phyloP scores from a whole-genome alignment of 2,888 invertebrate genomes.

The Argyresthia goedartella region DNA sequence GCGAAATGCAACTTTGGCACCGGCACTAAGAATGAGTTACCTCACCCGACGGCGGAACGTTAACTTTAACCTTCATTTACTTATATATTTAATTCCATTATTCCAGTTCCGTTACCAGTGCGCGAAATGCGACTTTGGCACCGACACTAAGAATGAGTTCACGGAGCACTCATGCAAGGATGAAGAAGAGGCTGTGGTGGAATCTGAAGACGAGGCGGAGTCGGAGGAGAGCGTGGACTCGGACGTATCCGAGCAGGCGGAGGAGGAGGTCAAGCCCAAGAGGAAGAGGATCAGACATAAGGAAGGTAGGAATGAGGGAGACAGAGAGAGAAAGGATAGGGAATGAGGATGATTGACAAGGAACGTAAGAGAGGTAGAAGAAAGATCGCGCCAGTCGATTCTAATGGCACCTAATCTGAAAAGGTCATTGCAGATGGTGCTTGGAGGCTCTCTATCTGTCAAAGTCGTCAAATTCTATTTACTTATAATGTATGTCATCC shows the following conservation, averaged over 20 bases:
- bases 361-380: too few relatives aligned
- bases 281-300: slow-evolving; percentile 12
- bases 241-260: slow-evolving; percentile 29
- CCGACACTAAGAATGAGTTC: slow-evolving; percentile 17
- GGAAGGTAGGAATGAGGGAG: too few relatives aligned
- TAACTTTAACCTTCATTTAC: too few relatives aligned
- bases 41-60: too few relatives aligned
- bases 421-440: too few relatives aligned
- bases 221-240: slow-evolving; percentile 25
- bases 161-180: slow-evolving; percentile 17
- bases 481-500: too few relatives aligned
- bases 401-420: too few relatives aligned
- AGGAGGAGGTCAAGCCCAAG: slow-evolving; percentile 8
- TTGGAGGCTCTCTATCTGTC: too few relatives aligned
- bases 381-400: too few relatives aligned
- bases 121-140: slow-evolving; percentile 19
- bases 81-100: neutral
- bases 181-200: slow-evolving; percentile 17
- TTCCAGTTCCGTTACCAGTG: slow-evolving; percentile 19
- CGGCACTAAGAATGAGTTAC: slow-evolving; percentile 17
- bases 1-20: slow-evolving; percentile 20
- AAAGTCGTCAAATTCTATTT: too few relatives aligned
- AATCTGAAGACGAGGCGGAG: slow-evolving; percentile 20
- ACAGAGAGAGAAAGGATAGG: neutral
- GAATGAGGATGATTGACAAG: too few relatives aligned